Evolutionary conservation across 2,888 invertebrate species (phyloP).

Genomic region (Pammene aurita): DNA sequence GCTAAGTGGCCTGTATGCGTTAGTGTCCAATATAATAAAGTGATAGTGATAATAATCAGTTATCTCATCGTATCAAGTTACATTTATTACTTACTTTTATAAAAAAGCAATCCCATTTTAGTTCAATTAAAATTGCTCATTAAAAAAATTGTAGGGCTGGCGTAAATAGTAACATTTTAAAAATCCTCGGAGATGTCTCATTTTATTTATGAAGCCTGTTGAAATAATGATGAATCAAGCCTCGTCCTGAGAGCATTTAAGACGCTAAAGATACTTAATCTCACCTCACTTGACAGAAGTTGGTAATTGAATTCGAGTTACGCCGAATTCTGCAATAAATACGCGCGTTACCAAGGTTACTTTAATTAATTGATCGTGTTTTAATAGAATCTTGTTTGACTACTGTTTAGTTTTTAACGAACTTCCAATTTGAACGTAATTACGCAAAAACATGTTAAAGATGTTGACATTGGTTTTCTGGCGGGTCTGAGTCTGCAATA

Average conservation of each 20-base stretch:
- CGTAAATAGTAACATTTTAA: background rate
- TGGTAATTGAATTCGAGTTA: constrained; percentile 23
- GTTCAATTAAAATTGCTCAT: background rate
- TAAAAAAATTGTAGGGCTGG: background rate
- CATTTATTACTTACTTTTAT: no score
- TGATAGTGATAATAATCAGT: background rate
- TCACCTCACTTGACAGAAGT: constrained; percentile 14
- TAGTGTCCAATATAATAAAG: background rate
- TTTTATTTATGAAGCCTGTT: background rate
- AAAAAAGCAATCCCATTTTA: no score
- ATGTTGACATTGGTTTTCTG: background rate
- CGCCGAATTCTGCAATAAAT: background rate
- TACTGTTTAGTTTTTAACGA: constrained; percentile 9
- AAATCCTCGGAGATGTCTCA: constrained; percentile 12
- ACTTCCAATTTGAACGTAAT: background rate
- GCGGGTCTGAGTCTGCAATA: background rate
- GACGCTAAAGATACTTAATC: constrained; percentile 4
- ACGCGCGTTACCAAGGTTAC: constrained; percentile 14
- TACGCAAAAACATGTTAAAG: constrained; percentile 7
- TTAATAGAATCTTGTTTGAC: constrained; percentile 1
- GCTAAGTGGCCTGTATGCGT: background rate
- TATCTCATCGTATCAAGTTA: no score
- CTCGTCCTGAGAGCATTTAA: constrained; percentile 2
- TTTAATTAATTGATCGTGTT: constrained; percentile 26
- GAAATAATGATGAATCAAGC: background rate